Evolutionary conservation across 2,888 invertebrate genomes (phyloP).

Genomic region (Heliothis peltigera): DNA sequence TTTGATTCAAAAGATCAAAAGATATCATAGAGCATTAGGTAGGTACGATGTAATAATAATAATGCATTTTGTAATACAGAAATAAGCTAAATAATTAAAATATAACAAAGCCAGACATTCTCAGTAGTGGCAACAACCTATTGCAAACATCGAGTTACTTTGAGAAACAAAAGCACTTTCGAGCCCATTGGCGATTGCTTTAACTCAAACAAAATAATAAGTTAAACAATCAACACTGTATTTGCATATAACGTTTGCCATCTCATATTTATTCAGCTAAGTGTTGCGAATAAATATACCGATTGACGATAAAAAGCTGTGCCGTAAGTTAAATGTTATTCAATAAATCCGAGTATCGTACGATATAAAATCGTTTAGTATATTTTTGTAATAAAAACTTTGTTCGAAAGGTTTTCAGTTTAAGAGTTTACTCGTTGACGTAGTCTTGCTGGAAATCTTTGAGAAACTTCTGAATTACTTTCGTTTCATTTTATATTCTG

Average conservation of each 20-base stretch:
- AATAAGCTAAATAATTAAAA: neutral
- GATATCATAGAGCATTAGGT: neutral
- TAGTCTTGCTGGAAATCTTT: conserved; percentile 50
- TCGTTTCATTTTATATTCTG: conserved; percentile 51
- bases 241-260: conserved; percentile 55
- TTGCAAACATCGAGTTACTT: conserved; percentile 33
- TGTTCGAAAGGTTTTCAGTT: conserved; percentile 41
- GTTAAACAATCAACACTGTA: conserved; percentile 49
- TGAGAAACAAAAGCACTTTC: conserved; percentile 52
- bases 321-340: conserved; percentile 36
- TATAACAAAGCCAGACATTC: conserved; percentile 11
- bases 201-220: conserved; percentile 53
- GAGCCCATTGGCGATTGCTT: conserved; percentile 44
- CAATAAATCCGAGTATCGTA: conserved; percentile 42
- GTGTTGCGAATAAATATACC: conserved; percentile 51
- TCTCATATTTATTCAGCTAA: conserved; percentile 52
- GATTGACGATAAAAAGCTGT: conserved; percentile 41
- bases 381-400: conserved; percentile 54
- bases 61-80: neutral
- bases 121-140: conserved; percentile 14
- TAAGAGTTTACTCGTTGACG: conserved; percentile 53
- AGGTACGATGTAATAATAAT: neutral
- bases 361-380: conserved; percentile 45
- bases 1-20: too few species aligned
- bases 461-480: conserved; percentile 43